Conservation (phyloP, 2,113 vertebrate species). For the Eurystomus gularis region DNA sequence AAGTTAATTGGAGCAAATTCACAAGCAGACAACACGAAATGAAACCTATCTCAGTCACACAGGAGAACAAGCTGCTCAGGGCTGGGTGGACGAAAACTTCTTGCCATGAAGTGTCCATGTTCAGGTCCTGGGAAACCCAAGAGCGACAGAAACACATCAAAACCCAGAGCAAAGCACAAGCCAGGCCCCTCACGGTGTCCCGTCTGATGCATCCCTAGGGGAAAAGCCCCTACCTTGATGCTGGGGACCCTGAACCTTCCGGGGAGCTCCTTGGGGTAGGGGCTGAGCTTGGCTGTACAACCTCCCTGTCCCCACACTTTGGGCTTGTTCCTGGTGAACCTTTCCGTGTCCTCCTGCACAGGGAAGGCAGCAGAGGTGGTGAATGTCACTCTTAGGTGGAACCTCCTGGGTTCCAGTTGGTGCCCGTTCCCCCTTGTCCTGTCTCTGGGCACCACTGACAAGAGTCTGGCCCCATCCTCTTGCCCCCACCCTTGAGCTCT, state of each 20-base stretch:
- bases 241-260: rapidly evolving
- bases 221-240: not conserved
- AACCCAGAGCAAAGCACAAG: not conserved
- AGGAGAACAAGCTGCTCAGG: not conserved
- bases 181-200: not conserved
- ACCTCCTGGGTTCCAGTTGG: no score
- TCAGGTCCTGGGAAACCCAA: not conserved
- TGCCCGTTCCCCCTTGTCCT: no score
- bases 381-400: not conserved
- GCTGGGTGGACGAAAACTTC: not conserved
- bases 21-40: not conserved
- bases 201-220: rapidly evolving
- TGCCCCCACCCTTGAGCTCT: no score
- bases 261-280: not conserved
- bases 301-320: rapidly evolving
- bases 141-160: not conserved
- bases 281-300: not conserved
- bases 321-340: rapidly evolving
- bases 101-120: rapidly evolving
- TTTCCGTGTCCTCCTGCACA: not conserved
- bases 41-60: rapidly evolving
- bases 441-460: no score
- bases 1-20: not conserved
- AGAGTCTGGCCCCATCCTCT: no score
- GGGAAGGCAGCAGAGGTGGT: rapidly evolving